A percentile compares a stretch with the other conserved stretches of the same genome.
These are phyloP conservation scores for Tineola bisselliella DNA, from an alignment of 2,888 invertebrate species.

Conservation along the genomic window DNA sequence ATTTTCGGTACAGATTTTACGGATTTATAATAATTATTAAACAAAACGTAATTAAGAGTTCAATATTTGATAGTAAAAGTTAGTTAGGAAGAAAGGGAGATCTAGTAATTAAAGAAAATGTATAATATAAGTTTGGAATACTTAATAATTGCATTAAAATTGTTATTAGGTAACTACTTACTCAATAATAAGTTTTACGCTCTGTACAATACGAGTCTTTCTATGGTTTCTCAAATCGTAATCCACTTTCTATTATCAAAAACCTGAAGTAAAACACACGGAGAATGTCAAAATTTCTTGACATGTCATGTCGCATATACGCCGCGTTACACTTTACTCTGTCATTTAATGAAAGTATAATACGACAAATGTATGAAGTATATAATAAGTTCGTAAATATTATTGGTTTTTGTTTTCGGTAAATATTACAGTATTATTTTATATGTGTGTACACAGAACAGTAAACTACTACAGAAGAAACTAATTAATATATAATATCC, in stretches of 20 bases:
- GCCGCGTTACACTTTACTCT: neutral
- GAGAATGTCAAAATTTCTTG: constrained; percentile 2
- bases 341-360: neutral
- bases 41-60: neutral
- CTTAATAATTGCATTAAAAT: neutral
- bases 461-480: too few species aligned
- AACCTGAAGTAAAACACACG: neutral
- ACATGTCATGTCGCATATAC: constrained; percentile 5
- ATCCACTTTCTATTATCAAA: constrained; percentile 8
- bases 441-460: too few species aligned
- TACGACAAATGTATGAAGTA: neutral
- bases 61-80: neutral
- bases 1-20: too few species aligned
- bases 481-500: too few species aligned
- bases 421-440: too few species aligned
- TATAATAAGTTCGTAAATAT: neutral
- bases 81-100: neutral
- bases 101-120: neutral
- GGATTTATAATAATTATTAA: neutral
- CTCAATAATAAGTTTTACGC: neutral
- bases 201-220: neutral
- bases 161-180: neutral
- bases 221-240: neutral
- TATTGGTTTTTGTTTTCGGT: too few species aligned
- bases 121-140: neutral